These are phyloP conservation scores for Salpingus planirostris DNA, from an alignment of 2,888 invertebrate species.

Conservation along the genomic window DNA sequence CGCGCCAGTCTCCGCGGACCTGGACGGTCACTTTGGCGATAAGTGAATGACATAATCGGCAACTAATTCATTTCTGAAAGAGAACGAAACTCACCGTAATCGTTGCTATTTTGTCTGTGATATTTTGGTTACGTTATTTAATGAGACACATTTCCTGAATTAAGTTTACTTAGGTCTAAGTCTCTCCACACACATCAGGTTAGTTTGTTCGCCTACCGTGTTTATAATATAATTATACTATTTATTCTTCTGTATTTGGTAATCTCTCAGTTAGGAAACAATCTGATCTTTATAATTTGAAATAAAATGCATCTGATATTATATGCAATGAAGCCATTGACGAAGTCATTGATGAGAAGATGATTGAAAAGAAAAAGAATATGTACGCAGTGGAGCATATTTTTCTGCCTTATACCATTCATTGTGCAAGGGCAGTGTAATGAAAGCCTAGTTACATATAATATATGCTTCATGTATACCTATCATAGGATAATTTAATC, in stretches of 20 bases:
- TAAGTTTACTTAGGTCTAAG: no score
- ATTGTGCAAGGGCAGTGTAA: constrained; percentile 18
- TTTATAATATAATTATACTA: constrained; percentile 13
- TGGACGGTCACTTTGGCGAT: no score
- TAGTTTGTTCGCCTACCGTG: constrained; percentile 14
- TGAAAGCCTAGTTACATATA: constrained; percentile 19
- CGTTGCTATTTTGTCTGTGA: constrained; percentile 23
- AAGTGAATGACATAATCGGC: constrained; percentile 14
- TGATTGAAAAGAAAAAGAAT: no score
- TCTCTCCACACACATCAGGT: no score
- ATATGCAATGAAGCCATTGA: constrained; percentile 12
- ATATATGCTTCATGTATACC: constrained; percentile 21
- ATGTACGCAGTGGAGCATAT: constrained; percentile 16
- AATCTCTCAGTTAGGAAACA: constrained; percentile 8
- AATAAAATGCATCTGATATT: constrained; percentile 13
- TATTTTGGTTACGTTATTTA: constrained; percentile 21
- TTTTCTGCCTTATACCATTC: constrained; percentile 19
- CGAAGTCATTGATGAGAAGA: no score
- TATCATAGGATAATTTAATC: constrained; percentile 18
- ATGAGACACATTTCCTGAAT: constrained; percentile 13
- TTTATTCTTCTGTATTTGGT: constrained; percentile 5
- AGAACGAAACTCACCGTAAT: constrained; percentile 12
- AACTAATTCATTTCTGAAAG: constrained; percentile 5
- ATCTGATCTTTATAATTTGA: constrained; percentile 8
- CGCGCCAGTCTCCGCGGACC: no score